A percentile compares a stretch with the other conserved stretches of the same genome.
Evolutionary conservation across 2,113 vertebrate species (phyloP).

Genomic region (Gopherus flavomarginatus): DNA sequence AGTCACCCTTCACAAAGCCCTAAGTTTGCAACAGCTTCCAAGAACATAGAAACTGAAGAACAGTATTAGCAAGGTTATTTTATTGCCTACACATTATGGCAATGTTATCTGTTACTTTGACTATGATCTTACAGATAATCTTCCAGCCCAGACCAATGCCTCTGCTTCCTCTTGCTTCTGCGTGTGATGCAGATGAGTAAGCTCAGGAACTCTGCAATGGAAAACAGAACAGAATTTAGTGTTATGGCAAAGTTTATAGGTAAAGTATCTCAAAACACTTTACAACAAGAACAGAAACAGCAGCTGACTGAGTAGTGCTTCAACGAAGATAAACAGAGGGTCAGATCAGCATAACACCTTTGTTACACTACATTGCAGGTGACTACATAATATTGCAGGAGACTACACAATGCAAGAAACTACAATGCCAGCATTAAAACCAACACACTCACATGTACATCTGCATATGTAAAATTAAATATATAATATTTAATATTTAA

Average conservation of each 20-base stretch:
- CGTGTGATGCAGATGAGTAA: not conserved
- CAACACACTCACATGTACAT: not conserved
- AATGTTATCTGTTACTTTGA: not conserved
- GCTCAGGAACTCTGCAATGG: rapidly evolving
- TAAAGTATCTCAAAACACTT: too few relatives aligned
- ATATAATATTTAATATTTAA: not conserved
- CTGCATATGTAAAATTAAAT: not conserved
- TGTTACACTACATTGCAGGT: too few relatives aligned
- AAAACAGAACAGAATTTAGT: not conserved
- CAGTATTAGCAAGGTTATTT: not conserved
- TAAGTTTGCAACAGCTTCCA: not conserved
- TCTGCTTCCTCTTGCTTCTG: not conserved
- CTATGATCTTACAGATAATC: not conserved
- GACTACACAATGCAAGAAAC: too few relatives aligned
- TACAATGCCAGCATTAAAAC: too few relatives aligned
- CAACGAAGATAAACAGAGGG: too few relatives aligned
- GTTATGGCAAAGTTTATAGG: too few relatives aligned
- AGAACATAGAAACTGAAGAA: not conserved
- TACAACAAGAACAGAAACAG: too few relatives aligned
- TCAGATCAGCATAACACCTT: too few relatives aligned
- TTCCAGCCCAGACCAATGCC: rapidly evolving
- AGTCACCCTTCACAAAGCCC: not conserved
- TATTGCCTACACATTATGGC: not conserved
- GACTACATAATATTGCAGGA: too few relatives aligned
- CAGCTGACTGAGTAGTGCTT: too few relatives aligned